Evolutionary conservation across 1,140 invertebrate genomes (phyloP).

Genomic region (Brachionus calyciflorus): DNA sequence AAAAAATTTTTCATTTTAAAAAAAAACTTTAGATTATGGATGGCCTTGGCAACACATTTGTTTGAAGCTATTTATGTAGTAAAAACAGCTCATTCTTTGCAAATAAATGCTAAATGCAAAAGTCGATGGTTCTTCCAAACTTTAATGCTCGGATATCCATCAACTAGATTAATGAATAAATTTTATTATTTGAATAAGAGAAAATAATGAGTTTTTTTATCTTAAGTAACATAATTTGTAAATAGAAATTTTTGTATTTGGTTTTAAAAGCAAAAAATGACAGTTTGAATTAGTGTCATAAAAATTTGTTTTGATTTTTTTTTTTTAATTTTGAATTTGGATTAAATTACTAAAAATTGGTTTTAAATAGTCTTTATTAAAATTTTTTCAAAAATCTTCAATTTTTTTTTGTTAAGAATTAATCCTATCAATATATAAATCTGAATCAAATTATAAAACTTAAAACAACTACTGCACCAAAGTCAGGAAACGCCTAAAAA

Average conservation of each 20-base stretch:
- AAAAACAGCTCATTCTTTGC: neutral
- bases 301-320: too few species aligned
- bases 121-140: constrained; percentile 37
- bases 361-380: too few species aligned
- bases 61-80: constrained; percentile 38
- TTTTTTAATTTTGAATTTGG: too few species aligned
- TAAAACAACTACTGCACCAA: too few species aligned
- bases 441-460: too few species aligned
- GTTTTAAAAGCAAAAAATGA: neutral
- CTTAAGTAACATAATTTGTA: neutral
- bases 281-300: too few species aligned
- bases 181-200: neutral
- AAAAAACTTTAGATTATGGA: too few species aligned
- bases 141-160: constrained; percentile 39
- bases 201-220: neutral
- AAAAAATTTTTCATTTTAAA: neutral
- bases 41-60: constrained; percentile 8
- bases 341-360: too few species aligned
- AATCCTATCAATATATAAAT: too few species aligned
- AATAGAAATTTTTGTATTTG: neutral
- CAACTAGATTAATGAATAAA: constrained; percentile 12
- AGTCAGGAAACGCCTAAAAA: too few species aligned
- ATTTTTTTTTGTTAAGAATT: neutral
- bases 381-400: constrained; percentile 18
- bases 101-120: constrained; percentile 11